These are phyloP conservation scores for Drosophila seguyi DNA, from an alignment of 1,140 invertebrate genomes.

Conservation along the genomic window DNA sequence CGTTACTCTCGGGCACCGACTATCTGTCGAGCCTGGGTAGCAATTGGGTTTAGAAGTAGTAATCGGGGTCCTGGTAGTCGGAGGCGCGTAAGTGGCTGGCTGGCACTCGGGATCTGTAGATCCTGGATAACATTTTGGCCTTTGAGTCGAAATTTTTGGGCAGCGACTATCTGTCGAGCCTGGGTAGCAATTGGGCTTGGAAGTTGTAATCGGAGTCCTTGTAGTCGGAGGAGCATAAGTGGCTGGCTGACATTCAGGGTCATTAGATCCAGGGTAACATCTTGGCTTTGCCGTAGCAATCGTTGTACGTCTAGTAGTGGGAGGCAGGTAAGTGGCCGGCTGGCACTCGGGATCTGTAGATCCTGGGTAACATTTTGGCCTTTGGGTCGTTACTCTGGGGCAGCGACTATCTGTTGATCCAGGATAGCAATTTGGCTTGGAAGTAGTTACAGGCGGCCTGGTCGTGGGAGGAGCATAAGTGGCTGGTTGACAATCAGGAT, in stretches of 20 bases:
- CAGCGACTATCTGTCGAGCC: not conserved
- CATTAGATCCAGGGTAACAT: conserved; percentile 45
- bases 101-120: conserved; percentile 20
- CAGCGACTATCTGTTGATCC: not conserved
- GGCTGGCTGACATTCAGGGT: conserved; percentile 27
- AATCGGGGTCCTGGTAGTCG: too few relatives aligned
- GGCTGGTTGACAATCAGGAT: conserved; percentile 28
- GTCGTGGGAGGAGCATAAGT: not conserved
- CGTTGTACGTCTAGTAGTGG: conserved; percentile 21
- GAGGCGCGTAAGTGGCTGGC: conserved; percentile 13
- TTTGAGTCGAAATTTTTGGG: not conserved
- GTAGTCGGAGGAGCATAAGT: too few relatives aligned
- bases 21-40: too few relatives aligned
- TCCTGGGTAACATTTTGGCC: conserved; percentile 21
- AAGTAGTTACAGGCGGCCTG: not conserved
- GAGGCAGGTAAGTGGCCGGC: conserved; percentile 22
- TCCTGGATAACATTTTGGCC: conserved; percentile 34
- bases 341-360: not conserved
- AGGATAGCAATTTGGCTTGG: not conserved
- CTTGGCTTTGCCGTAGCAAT: conserved; percentile 17
- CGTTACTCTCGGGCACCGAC: too few relatives aligned
- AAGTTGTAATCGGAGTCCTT: not conserved
- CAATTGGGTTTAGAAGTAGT: too few relatives aligned
- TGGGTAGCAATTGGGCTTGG: not conserved
- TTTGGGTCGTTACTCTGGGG: not conserved